These are phyloP conservation scores for Thalassarche chlororhynchos DNA, from an alignment of 2,113 vertebrate genomes.

Conservation along the genomic window DNA sequence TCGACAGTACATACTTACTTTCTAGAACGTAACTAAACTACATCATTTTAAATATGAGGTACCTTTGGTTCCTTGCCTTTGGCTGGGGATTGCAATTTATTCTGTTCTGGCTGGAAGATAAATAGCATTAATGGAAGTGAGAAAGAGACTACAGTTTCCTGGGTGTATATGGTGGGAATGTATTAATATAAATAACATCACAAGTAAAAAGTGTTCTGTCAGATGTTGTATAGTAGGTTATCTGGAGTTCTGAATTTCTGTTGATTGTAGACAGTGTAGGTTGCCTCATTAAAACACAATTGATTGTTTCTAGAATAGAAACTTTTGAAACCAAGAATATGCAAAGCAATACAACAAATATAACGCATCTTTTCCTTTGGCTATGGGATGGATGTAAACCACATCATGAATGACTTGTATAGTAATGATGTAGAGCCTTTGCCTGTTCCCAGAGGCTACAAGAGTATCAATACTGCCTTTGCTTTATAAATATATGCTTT, in stretches of 20 bases:
- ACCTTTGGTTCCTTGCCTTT: background rate
- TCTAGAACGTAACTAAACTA: background rate
- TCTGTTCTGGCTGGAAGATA: background rate
- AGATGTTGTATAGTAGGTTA: background rate
- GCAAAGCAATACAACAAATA: background rate
- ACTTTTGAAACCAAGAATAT: background rate
- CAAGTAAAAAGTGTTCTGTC: background rate
- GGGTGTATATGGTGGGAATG: background rate
- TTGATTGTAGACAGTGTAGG: background rate
- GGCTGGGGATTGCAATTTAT: background rate
- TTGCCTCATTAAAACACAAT: background rate
- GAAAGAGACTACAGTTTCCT: background rate
- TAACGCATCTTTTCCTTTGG: background rate
- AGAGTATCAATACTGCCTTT: background rate
- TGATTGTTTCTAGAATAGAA: background rate
- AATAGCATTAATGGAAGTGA: background rate
- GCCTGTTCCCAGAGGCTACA: background rate
- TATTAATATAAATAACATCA: background rate
- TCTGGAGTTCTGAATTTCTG: background rate
- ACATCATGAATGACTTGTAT: background rate
- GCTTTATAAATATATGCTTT: background rate
- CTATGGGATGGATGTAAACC: background rate
- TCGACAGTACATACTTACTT: background rate
- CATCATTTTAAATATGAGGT: background rate
- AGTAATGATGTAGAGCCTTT: background rate